phyloP scores from a whole-genome alignment of 2,797 vertebrate genomes.

The Merluccius polli region DNA sequence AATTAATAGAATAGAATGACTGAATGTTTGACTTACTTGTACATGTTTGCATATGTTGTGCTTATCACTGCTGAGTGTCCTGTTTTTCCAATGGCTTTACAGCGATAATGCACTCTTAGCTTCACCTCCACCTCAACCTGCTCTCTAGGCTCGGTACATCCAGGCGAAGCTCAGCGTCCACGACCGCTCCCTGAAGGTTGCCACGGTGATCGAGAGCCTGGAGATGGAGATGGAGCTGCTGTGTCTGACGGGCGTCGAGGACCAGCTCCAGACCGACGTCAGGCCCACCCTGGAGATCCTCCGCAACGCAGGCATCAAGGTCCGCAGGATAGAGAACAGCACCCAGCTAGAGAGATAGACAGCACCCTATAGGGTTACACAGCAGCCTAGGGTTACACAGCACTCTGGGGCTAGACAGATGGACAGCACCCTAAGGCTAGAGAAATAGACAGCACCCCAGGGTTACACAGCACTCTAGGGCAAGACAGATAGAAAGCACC shows the following conservation, averaged over 20 bases:
- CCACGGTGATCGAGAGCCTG: constrained; percentile 94
- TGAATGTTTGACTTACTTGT: background rate
- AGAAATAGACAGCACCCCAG: background rate
- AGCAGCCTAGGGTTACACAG: background rate
- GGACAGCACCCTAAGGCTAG: too few species aligned
- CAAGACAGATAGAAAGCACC: too few species aligned
- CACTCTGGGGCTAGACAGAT: background rate
- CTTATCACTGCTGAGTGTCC: background rate
- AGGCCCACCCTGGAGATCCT: constrained; percentile 94
- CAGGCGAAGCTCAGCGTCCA: constrained; percentile 97
- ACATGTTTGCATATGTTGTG: background rate
- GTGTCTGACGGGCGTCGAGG: constrained; percentile 93
- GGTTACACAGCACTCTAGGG: too few species aligned
- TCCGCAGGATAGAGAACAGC: constrained; percentile 31
- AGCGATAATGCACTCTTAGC: too few species aligned
- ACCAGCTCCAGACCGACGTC: constrained; percentile 92
- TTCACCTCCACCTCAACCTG: background rate
- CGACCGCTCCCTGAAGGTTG: constrained; percentile 94
- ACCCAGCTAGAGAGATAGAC: background rate
- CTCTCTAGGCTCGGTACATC: constrained; percentile 83
- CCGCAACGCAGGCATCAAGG: constrained; percentile 97
- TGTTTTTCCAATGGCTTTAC: background rate
- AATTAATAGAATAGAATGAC: background rate
- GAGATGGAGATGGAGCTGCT: constrained; percentile 99
- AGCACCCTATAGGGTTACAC: background rate